Base-by-base conservation (phyloP, 92 coral and sea anemone species). In the Umimayanthus kanabou region DNA sequence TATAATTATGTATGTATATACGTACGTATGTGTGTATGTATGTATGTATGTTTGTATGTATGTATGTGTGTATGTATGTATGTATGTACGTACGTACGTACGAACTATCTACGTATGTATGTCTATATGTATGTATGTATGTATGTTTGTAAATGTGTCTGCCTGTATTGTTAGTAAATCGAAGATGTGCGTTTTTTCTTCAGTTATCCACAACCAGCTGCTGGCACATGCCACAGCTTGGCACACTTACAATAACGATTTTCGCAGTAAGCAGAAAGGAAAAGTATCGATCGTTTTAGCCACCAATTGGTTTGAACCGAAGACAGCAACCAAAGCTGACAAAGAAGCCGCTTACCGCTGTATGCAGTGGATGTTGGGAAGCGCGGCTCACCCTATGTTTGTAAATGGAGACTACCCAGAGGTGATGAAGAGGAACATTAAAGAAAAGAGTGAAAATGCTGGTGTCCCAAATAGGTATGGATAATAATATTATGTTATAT, bases 391-490 rank as follows among this genome's bases (percentile, higher is more conserved):
- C 73, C 90, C 90, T 58, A 47, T 88, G 13, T 88, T 39, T 65
- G 73, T 88, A 42, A 80, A 88, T 47, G 90, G 90, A 39, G 90
- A 88, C 57, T 88, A 87, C 30, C 89, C 90, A 13, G 90, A 88
- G 20, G 71, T 88, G 33, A 67, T 88, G 77, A 88, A 88, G 67
- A 88, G 65, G 30, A 58, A 67, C 29, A 49, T 88, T 7, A 85
- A 83, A 40, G 25, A 67, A 65, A 88, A 88, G n/a, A 80, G 80
- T 66, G 45, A 67, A 43, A 81, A 79, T 5, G 71, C 80, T 11
- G 90, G 90, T 39, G 50, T 80, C 20, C 53, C 65, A 30, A 80
- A 67, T 57, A 81, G 85, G 85, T 81, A 39, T 67, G 75, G 15
- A 39, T 29, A 26, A 3, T 42, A 20, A 66, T 11, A 14, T 76